Evolutionary conservation across 2,113 vertebrate species (phyloP).

Genomic region (Thinocorus orbignyianus): DNA sequence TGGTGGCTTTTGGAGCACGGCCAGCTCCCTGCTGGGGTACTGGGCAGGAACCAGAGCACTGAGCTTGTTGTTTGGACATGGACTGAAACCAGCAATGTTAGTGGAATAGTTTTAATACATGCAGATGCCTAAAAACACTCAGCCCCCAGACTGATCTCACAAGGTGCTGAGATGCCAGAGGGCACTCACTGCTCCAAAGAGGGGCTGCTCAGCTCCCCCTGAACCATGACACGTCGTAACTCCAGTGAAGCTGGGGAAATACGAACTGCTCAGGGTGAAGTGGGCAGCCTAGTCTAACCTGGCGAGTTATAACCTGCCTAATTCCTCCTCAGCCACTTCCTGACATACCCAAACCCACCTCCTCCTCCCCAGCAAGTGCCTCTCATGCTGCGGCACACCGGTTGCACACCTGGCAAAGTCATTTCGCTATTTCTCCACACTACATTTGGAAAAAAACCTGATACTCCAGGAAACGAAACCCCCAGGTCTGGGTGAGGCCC

Average conservation of each 20-base stretch:
- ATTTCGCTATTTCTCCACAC: neutral
- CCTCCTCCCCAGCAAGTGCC: neutral
- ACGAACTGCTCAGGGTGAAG: rapidly evolving
- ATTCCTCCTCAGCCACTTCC: neutral
- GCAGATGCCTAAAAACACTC: neutral
- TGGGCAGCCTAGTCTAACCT: neutral
- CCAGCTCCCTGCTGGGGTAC: neutral
- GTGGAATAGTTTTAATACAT: neutral
- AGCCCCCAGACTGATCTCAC: neutral
- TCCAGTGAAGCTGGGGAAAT: rapidly evolving
- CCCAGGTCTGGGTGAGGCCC: neutral
- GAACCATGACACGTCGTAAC: rapidly evolving
- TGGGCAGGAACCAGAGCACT: neutral
- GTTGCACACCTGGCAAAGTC: neutral
- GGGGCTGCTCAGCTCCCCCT: no score
- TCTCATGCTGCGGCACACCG: rapidly evolving
- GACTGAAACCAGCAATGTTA: neutral
- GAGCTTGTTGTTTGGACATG: neutral
- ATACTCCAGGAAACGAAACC: neutral
- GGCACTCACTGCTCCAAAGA: rapidly evolving
- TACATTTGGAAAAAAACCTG: neutral
- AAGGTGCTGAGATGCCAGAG: neutral
- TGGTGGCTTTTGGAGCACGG: neutral
- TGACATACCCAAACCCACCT: rapidly evolving
- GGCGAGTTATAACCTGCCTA: neutral